Percentiles rank a stretch among this genome's conserved stretches.
phyloP scores from a whole-genome alignment of 1,140 invertebrate species.

The Zaprionus davidi region DNA sequence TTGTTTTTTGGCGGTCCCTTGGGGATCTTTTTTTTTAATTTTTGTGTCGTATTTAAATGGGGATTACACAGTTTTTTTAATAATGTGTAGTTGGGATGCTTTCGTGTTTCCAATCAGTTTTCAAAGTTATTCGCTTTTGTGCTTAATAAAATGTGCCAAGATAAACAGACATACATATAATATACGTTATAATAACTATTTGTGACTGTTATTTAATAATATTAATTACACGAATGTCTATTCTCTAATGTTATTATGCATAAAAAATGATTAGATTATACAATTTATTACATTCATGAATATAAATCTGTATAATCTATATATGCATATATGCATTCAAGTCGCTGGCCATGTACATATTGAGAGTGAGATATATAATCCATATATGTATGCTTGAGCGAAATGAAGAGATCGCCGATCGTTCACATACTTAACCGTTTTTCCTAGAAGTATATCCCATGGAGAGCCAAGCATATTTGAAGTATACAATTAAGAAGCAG shows the following conservation, averaged over 20 bases:
- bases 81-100: conserved; percentile 49
- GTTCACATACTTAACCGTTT: conserved; percentile 32
- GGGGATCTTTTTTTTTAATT: conserved; percentile 71
- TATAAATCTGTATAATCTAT: conserved; percentile 32
- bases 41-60: conserved; percentile 60
- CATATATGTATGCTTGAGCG: background rate
- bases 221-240: conserved; percentile 51
- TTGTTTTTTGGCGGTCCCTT: conserved; percentile 67
- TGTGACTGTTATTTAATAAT: conserved; percentile 46
- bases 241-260: conserved; percentile 47
- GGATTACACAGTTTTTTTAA: conserved; percentile 63
- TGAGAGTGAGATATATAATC: conserved; percentile 31
- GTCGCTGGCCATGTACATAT: conserved; percentile 54
- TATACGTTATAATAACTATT: conserved; percentile 32
- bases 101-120: conserved; percentile 45
- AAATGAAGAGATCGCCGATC: background rate
- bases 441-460: conserved; percentile 59
- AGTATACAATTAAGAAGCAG: conserved; percentile 55
- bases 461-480: conserved; percentile 62
- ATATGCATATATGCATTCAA: conserved; percentile 43
- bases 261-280: conserved; percentile 57
- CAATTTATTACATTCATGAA: conserved; percentile 57
- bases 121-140: conserved; percentile 43
- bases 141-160: conserved; percentile 57
- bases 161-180: conserved; percentile 39